Evolutionary conservation across 2,797 vertebrate species (phyloP).

Genomic region (Hydrolagus colliei): DNA sequence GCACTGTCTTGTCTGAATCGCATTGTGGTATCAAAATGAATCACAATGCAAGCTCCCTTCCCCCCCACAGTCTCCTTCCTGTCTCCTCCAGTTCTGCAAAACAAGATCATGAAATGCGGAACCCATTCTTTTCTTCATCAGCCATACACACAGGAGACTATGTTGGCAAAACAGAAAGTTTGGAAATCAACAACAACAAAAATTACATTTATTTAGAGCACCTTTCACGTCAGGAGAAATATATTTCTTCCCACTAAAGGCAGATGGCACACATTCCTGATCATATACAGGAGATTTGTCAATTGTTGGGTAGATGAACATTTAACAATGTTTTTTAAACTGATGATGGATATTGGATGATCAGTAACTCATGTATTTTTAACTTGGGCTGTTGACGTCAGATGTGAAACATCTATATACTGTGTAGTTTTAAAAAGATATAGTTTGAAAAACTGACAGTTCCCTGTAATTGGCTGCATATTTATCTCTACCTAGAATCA

Average conservation of each 20-base stretch:
- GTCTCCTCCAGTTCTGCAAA: background rate
- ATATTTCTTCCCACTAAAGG: too few species aligned
- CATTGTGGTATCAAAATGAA: background rate
- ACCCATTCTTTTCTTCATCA: background rate
- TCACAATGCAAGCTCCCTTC: background rate
- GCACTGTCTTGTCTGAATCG: background rate
- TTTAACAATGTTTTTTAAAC: background rate
- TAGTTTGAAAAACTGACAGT: background rate
- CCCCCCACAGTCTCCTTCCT: background rate
- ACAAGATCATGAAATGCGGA: background rate
- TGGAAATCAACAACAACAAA: background rate
- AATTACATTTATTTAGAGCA: too few species aligned
- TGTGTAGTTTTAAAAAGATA: background rate
- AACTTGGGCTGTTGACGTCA: constrained; percentile 5
- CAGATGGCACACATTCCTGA: too few species aligned
- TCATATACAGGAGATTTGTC: background rate
- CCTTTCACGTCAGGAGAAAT: too few species aligned
- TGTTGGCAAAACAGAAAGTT: background rate
- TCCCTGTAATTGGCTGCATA: background rate
- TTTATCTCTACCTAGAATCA: background rate
- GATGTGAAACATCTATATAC: background rate
- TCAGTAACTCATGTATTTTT: background rate
- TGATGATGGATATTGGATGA: background rate
- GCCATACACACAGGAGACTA: background rate
- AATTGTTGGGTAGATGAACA: background rate